Evolutionary conservation across 2,888 invertebrate species (phyloP).

Genomic region (Chrysopilus asiliformis): DNA sequence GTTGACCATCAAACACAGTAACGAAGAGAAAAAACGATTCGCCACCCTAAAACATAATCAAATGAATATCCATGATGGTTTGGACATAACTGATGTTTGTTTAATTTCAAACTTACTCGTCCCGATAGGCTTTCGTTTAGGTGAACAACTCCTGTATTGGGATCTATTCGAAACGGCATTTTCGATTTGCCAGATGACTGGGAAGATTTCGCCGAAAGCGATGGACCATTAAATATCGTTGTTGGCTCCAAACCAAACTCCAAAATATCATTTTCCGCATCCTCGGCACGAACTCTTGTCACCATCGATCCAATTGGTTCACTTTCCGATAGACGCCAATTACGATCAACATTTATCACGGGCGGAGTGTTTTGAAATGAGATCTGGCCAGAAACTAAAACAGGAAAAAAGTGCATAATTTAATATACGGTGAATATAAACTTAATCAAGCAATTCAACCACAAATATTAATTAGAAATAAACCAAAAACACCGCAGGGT

Average conservation of each 20-base stretch:
- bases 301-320: conserved; percentile 61
- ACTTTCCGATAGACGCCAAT: conserved; percentile 60
- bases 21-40: conserved; percentile 53
- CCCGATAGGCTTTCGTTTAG: conserved; percentile 65
- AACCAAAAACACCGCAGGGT: no score
- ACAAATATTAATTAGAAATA: no score
- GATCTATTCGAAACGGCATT: conserved; percentile 65
- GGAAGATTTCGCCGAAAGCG: conserved; percentile 16
- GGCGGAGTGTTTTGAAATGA: conserved; percentile 42
- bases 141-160: conserved; percentile 59
- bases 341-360: conserved; percentile 52
- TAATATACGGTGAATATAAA: no score
- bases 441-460: no score
- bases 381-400: conserved; percentile 20
- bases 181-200: conserved; percentile 25
- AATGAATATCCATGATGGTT: no score
- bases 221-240: not conserved
- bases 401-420: no score
- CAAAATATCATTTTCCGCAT: conserved; percentile 48
- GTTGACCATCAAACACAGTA: conserved; percentile 50
- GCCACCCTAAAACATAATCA: conserved; percentile 48
- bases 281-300: conserved; percentile 53
- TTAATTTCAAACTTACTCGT: conserved; percentile 44
- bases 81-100: no score
- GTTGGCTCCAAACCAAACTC: conserved; percentile 55